Evolutionary conservation across 2,797 vertebrate species (phyloP).

Genomic region (Lacerta viridis): DNA sequence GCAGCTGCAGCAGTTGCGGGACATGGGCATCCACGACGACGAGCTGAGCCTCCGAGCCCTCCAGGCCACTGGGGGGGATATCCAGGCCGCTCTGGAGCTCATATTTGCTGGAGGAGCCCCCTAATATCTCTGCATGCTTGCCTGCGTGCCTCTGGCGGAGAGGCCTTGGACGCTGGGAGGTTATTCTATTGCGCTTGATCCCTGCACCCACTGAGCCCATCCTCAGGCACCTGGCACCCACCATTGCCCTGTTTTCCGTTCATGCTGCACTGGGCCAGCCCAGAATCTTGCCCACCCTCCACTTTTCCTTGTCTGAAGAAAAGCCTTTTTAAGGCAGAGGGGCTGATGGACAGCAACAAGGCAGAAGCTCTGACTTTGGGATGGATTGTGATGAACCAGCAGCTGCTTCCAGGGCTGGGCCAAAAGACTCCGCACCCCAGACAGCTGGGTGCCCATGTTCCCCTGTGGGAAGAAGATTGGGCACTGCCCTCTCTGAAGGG

Average conservation of each 20-base stretch:
- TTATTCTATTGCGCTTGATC: no score
- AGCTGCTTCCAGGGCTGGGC: background rate
- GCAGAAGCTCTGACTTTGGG: background rate
- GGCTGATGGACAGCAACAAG: background rate
- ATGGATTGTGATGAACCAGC: background rate
- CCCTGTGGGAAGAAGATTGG: background rate
- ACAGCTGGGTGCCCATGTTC: background rate
- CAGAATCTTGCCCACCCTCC: background rate
- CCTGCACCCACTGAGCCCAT: background rate
- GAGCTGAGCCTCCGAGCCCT: slow-evolving; percentile 94
- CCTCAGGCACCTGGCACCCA: background rate
- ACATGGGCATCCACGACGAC: slow-evolving; percentile 98
- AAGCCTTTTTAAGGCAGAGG: background rate
- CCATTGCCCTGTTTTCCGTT: rapidly evolving
- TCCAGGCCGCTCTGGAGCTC: slow-evolving; percentile 97
- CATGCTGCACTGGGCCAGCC: background rate
- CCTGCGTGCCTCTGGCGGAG: no score
- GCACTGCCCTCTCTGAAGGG: rapidly evolving
- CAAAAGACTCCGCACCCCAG: background rate
- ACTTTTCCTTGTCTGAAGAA: background rate
- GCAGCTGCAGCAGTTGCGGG: slow-evolving; percentile 96
- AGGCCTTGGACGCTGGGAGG: no score
- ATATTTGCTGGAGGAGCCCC: slow-evolving; percentile 96
- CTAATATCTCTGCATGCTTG: no score
- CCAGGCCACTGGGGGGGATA: slow-evolving; percentile 96